Conservation (phyloP, 2,113 vertebrate genomes). For the Gambusia affinis region DNA sequence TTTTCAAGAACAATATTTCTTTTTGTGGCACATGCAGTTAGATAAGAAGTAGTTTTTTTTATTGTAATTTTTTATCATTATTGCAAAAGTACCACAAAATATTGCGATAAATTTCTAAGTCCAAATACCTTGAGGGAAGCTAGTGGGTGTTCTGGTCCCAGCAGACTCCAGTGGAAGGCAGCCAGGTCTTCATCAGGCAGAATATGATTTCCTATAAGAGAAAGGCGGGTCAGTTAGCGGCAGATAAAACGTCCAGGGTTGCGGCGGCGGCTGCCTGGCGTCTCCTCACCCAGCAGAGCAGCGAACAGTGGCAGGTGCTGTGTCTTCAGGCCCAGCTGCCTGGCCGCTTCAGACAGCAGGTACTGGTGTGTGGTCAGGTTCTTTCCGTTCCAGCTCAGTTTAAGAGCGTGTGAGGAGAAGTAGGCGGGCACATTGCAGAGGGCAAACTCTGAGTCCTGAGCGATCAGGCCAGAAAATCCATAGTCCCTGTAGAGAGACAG, state of each 20-base stretch:
- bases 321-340: constrained; percentile 90
- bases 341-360: constrained; percentile 90
- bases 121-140: constrained; percentile 89
- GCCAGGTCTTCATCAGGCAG: constrained; percentile 94
- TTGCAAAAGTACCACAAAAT: no score
- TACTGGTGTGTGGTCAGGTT: constrained; percentile 94
- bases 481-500: constrained; percentile 91
- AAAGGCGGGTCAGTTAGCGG: constrained; percentile 17
- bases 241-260: background rate
- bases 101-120: no score
- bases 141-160: constrained; percentile 93
- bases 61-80: no score
- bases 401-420: constrained; percentile 91
- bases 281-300: constrained; percentile 86
- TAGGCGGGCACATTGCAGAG: constrained; percentile 92
- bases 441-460: constrained; percentile 92
- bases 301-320: constrained; percentile 91
- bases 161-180: constrained; percentile 93
- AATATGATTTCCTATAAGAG: constrained; percentile 88
- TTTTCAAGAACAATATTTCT: no score
- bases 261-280: background rate
- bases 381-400: constrained; percentile 94
- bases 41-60: no score
- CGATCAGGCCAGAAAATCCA: constrained; percentile 91
- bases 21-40: no score